Percentiles rank a stretch among this genome's conserved stretches.
Evolutionary conservation across 1,140 invertebrate species (phyloP).

Genomic region (Heliconius congener): DNA sequence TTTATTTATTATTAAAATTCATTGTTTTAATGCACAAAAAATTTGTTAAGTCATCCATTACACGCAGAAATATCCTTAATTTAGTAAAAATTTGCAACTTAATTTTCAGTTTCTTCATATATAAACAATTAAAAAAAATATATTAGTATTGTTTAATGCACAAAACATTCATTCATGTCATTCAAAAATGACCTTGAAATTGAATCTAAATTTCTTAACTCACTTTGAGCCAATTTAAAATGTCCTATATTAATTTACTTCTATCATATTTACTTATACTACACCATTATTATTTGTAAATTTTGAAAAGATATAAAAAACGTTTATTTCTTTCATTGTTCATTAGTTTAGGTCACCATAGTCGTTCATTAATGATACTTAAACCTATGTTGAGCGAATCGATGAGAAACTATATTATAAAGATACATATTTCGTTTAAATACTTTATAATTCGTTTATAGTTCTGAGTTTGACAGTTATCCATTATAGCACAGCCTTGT

Average conservation of each 20-base stretch:
- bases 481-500: conserved; percentile 36
- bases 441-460: conserved; percentile 22
- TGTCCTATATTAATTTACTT: conserved; percentile 2
- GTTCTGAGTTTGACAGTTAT: conserved; percentile 22
- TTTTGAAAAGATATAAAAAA: conserved; percentile 30
- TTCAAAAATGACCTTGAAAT: neutral
- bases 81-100: too few species aligned
- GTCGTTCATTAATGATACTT: conserved; percentile 32
- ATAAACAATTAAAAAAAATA: too few species aligned
- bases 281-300: conserved; percentile 24
- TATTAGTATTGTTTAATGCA: too few species aligned
- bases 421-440: neutral
- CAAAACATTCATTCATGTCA: neutral
- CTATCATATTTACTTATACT: conserved; percentile 16
- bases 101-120: too few species aligned
- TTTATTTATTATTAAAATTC: neutral
- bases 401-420: conserved; percentile 16
- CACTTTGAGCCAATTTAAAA: neutral
- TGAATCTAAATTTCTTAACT: neutral
- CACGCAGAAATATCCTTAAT: neutral
- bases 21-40: neutral
- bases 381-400: conserved; percentile 60
- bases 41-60: neutral
- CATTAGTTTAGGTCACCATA: neutral
- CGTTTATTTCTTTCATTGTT: neutral